Evolutionary conservation across 1,140 invertebrate species (phyloP), one percentile per base, ranked within the genome.

Genomic region (Trichoplusia ni): DNA sequence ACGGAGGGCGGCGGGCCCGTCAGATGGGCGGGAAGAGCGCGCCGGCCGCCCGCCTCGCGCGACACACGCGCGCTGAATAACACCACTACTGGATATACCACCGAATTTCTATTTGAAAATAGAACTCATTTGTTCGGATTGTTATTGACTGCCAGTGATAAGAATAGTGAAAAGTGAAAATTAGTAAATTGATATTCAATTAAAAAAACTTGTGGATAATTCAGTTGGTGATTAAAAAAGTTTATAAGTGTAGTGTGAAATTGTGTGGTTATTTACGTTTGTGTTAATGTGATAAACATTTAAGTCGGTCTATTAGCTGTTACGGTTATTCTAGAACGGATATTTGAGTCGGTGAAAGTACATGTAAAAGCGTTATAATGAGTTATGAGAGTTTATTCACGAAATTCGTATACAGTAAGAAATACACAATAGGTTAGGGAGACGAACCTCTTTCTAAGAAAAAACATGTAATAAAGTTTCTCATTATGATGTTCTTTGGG

Each of bases 1-100:
- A 27, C 54, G 5, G 31, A 46, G 38, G 58, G 65, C 73, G 78
- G 71, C 75, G 71, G 44, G 67, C 68, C 58, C 82, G 82, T 71
- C 82, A 84, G 75, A 82, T 64, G 75, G 74, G 73, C 82, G 79
- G 77, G 49, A 75, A 71, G 62, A 67, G 59, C 62, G 71, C 65
- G 65, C 76, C 66, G 75, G 64, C 68, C 79, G 79, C 68, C 71
- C 80, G 79, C 63, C 46, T 72, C 69, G 31, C 37, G 27, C 70
- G 42, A 27, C 53, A 25, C 53, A 25, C 31, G n/a, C 37, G 37
- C 21, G 38, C 38, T 25, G 16, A 58, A 58, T 58, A 40, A 58
- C 31, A 19, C 19, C 23, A 11, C 16, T 27, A 44, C 18, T 38
- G 13, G 29, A 1, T 18, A 11, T 7, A 31, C 46, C 40, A 58